Conservation (phyloP, 1,140 invertebrate species). For the Cotesia chilonis region DNA sequence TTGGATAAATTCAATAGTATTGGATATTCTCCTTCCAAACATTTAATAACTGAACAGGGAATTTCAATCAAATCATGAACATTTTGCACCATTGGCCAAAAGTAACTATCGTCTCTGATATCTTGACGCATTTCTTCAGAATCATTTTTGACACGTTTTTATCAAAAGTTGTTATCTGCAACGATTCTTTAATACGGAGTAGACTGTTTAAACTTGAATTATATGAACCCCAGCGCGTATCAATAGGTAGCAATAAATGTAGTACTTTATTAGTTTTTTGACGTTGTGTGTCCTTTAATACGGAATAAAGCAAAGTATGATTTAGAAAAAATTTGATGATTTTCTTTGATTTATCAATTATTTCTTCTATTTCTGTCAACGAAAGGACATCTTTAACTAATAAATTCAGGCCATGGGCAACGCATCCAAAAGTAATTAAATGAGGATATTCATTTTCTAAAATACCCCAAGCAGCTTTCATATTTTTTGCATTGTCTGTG, state of each 20-base stretch:
- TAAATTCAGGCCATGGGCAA: constrained; percentile 18
- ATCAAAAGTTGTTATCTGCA: constrained; percentile 2
- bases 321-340: constrained; percentile 14
- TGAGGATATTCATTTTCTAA: constrained; percentile 23
- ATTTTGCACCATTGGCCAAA: constrained; percentile 14
- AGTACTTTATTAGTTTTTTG: neutral
- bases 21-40: constrained; percentile 20
- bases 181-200: constrained; percentile 4
- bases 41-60: neutral
- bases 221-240: constrained; percentile 22
- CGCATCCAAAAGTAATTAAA: constrained; percentile 18
- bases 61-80: constrained; percentile 8
- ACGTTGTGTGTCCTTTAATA: no score
- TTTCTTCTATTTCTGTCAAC: neutral
- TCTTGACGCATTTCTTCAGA: constrained; percentile 2
- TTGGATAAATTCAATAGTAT: neutral
- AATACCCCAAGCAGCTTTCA: constrained; percentile 15
- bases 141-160: constrained; percentile 4
- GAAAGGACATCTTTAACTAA: constrained; percentile 12
- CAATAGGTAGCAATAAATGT: constrained; percentile 3
- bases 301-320: no score
- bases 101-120: constrained; percentile 9
- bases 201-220: constrained; percentile 7
- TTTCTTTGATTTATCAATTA: neutral
- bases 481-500: constrained; percentile 28